These are phyloP conservation scores for Dorcus hopei DNA, from an alignment of 2,888 invertebrate species.

Conservation along the genomic window DNA sequence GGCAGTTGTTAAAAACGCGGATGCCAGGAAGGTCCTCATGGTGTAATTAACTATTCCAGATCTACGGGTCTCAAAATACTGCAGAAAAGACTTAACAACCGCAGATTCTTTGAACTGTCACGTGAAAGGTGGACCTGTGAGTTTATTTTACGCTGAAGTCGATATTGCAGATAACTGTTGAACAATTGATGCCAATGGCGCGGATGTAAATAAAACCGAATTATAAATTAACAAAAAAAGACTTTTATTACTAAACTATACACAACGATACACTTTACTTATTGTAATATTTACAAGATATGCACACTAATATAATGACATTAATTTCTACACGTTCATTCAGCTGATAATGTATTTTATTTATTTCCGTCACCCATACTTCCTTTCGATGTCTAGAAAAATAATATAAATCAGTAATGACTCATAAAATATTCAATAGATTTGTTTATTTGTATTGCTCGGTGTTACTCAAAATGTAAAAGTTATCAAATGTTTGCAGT, in stretches of 20 bases:
- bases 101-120: constrained; percentile 8
- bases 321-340: neutral
- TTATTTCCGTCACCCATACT: constrained; percentile 28
- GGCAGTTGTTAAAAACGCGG: constrained; percentile 41
- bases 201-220: neutral
- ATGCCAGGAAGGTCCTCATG: constrained; percentile 45
- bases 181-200: neutral
- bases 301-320: neutral
- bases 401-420: neutral
- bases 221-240: constrained; percentile 1
- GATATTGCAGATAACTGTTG: constrained; percentile 14
- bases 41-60: constrained; percentile 6
- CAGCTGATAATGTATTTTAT: neutral
- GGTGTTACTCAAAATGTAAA: no score
- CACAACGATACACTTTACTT: neutral
- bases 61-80: neutral
- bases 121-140: constrained; percentile 18
- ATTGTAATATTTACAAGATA: constrained; percentile 6
- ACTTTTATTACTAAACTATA: constrained; percentile 1
- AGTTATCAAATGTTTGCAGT: no score
- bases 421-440: no score
- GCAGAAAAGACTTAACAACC: neutral
- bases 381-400: constrained; percentile 33
- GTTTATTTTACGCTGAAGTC: constrained; percentile 8
- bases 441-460: no score